Base-by-base conservation (phyloP, 2,113 vertebrate species). In the Hassar affinis region DNA sequence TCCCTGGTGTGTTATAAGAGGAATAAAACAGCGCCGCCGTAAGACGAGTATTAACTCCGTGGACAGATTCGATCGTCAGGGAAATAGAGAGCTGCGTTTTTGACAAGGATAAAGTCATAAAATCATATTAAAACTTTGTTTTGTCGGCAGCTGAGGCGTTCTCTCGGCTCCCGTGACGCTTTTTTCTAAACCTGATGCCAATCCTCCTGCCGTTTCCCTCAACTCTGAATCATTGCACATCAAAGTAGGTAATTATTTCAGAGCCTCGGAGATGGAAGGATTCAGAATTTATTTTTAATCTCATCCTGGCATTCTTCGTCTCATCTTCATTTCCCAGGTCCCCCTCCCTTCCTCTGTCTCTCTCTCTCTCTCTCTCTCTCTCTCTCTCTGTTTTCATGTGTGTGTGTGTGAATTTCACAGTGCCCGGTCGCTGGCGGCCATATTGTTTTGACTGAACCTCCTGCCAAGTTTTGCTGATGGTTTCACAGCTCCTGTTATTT, bases 231-330 rank as follows among this genome's bases (percentile, higher is more conserved):
- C 77, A 75, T 47, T 38, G 45, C 71, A 69, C 33, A 59, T 45
- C 71, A 78, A 52, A 66, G 61, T 15, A 85, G 47, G 72, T 66
- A 62, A 68, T 81, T 76, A 76, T 76, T 80, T 59, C 64, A 59
- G 52, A 30, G 27, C n/a, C 42, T 54, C 59, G 22, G 76, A 25
- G 61, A 35, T 52, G 81, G n/a, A 64, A 64, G 10, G 30, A 64
- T 83, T 77, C 59, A 1, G 42, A 77, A 52, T 75, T 82, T 81
- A 71, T 82, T 59, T 82, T 82, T 82, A 74, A 74, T 57, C 54
- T 52, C 51, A 30, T n/a, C 33, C 68, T 52, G 69, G 42, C 52
- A 61, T 42, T 57, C 56, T 74, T 82, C 51, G 45, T 42, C 68
- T 57, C 68, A 56, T 59, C 69, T 83, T 54, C 74, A 77, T 84